These are phyloP conservation scores for Orgyia antiqua DNA, from an alignment of 2,888 invertebrate species.

Conservation along the genomic window DNA sequence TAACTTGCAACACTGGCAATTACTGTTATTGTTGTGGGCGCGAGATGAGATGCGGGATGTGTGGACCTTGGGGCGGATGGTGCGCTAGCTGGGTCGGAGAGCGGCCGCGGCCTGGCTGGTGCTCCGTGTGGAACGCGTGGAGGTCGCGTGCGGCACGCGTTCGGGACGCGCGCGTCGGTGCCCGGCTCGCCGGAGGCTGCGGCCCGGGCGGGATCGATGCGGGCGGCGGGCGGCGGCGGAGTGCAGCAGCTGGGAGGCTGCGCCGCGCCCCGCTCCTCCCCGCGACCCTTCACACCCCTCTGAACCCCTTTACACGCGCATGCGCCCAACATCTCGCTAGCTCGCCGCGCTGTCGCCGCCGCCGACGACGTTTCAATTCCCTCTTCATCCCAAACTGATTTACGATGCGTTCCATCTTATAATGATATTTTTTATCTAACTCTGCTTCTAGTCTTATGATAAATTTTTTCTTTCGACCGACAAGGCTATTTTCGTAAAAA, in stretches of 20 bases:
- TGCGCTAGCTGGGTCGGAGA: constrained; percentile 35
- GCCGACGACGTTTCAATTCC: constrained; percentile 58
- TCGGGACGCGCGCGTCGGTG: constrained; percentile 50
- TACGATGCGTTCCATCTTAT: constrained; percentile 45
- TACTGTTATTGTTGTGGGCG: constrained; percentile 45
- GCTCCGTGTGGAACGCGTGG: constrained; percentile 46
- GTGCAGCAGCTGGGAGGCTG: constrained; percentile 66
- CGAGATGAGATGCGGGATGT: constrained; percentile 53
- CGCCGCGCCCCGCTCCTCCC: constrained; percentile 49
- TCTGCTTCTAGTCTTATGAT: constrained; percentile 15
- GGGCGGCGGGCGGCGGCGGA: constrained; percentile 75
- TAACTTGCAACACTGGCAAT: constrained; percentile 55
- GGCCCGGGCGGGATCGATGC: constrained; percentile 72
- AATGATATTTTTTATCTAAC: constrained; percentile 30
- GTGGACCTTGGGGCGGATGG: constrained; percentile 43
- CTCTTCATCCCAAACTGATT: constrained; percentile 60
- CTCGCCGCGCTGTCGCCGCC: constrained; percentile 29
- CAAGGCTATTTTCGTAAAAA: constrained; percentile 10
- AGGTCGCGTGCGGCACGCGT: constrained; percentile 47
- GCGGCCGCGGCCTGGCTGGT: constrained; percentile 28
- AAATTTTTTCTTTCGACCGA: constrained; percentile 11
- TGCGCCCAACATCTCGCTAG: constrained; percentile 26
- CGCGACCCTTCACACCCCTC: constrained; percentile 24
- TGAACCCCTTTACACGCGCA: constrained; percentile 23
- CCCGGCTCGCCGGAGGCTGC: constrained; percentile 51